These are phyloP conservation scores for Sminthurinus aureus DNA, from an alignment of 2,888 invertebrate genomes.

Conservation along the genomic window DNA sequence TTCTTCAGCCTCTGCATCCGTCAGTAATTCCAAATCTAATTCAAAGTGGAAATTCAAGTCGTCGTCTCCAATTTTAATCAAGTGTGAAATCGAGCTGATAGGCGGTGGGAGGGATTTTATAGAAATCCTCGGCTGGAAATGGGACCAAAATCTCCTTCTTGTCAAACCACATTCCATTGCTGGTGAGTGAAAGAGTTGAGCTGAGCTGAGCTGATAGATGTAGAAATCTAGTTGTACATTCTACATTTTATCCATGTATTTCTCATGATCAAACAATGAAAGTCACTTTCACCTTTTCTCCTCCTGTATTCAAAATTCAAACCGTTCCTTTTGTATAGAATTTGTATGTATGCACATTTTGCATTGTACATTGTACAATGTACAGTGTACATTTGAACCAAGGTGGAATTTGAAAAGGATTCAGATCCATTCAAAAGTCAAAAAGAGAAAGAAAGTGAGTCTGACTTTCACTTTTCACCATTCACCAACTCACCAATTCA, in stretches of 20 bases:
- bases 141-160: slow-evolving; percentile 45
- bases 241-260: no score
- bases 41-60: no score
- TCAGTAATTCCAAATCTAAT: no score
- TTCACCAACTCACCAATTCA: not conserved
- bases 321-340: no score
- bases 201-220: no score
- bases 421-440: slow-evolving; percentile 15
- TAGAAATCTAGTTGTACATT: not conserved
- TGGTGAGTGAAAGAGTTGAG: not conserved
- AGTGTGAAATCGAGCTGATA: slow-evolving; percentile 58
- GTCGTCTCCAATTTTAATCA: slow-evolving; percentile 43
- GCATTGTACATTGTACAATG: no score
- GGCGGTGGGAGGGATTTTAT: slow-evolving; percentile 57
- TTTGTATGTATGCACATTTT: not conserved
- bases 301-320: no score
- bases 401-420: not conserved
- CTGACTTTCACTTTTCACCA: not conserved
- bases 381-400: no score
- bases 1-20: no score
- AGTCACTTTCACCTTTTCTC: no score
- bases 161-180: slow-evolving; percentile 42
- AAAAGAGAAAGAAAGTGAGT: not conserved
- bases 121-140: slow-evolving; percentile 56
- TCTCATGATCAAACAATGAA: no score